A percentile compares a stretch with the other conserved stretches of the same genome.
phyloP scores from a whole-genome alignment of 2,113 vertebrate species.

The Nanger granti region DNA sequence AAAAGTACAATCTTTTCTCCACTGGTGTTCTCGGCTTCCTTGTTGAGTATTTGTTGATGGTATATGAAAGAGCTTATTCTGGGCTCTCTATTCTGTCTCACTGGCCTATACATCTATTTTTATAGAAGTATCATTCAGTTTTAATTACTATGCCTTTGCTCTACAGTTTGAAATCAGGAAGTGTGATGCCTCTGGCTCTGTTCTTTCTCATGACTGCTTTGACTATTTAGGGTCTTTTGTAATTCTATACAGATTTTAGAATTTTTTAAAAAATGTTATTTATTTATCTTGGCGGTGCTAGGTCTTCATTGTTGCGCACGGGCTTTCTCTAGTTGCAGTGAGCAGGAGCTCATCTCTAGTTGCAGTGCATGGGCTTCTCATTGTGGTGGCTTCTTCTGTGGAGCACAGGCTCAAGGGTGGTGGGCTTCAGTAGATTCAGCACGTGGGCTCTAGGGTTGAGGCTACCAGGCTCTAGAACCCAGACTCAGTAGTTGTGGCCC shows the following conservation, averaged over 20 bases:
- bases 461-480: background rate
- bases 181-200: background rate
- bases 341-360: background rate
- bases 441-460: fast-evolving
- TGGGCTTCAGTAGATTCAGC: background rate
- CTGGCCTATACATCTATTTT: background rate
- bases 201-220: background rate
- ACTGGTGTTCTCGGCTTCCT: background rate
- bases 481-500: background rate
- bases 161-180: background rate
- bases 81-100: background rate
- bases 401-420: background rate
- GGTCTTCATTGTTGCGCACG: background rate
- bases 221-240: background rate
- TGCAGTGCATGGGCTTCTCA: background rate
- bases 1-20: background rate
- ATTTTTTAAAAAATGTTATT: background rate
- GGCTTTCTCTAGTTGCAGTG: background rate
- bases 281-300: background rate
- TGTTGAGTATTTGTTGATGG: background rate
- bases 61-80: background rate
- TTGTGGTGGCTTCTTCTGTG: background rate
- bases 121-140: background rate
- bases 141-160: background rate
- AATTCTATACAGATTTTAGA: background rate